phyloP scores from a whole-genome alignment of 2,888 invertebrate genomes.

The Torymus aiolomorphi region DNA sequence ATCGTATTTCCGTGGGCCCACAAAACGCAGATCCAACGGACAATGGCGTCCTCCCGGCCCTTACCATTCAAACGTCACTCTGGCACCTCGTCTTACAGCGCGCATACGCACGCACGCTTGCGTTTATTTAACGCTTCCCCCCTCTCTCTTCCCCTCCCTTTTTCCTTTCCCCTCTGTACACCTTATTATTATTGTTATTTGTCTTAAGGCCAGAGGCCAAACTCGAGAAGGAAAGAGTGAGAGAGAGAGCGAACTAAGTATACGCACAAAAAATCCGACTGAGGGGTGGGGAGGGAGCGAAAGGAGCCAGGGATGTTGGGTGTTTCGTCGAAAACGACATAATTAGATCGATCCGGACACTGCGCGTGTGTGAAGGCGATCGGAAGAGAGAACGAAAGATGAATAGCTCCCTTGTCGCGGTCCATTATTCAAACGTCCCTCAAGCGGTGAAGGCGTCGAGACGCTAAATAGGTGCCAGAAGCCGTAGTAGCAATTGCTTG shows the following conservation, averaged over 20 bases:
- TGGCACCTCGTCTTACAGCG: slow-evolving; percentile 72
- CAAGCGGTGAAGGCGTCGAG: background rate
- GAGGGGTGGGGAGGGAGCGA: slow-evolving; percentile 62
- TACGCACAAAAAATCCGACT: background rate
- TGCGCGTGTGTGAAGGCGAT: background rate
- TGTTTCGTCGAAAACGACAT: slow-evolving; percentile 53
- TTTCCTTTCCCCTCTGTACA: background rate
- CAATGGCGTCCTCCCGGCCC: slow-evolving; percentile 65
- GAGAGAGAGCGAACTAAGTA: background rate
- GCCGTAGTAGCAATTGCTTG: background rate
- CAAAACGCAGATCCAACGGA: slow-evolving; percentile 47
- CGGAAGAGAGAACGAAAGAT: background rate
- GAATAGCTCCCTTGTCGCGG: background rate
- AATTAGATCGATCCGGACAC: slow-evolving; percentile 57
- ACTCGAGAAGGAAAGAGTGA: background rate
- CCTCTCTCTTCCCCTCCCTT: slow-evolving; percentile 18
- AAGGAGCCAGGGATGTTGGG: slow-evolving; percentile 15
- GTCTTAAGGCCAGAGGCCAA: slow-evolving; percentile 29
- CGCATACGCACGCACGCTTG: slow-evolving; percentile 42
- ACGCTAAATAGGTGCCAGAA: slow-evolving; percentile 8
- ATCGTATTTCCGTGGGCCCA: slow-evolving; percentile 71
- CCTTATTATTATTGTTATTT: slow-evolving; percentile 59
- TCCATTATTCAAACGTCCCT: slow-evolving; percentile 44
- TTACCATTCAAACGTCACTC: slow-evolving; percentile 74
- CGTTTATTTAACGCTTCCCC: slow-evolving; percentile 27